phyloP scores from a whole-genome alignment of 2,113 vertebrate genomes.

The Camelus dromedarius region DNA sequence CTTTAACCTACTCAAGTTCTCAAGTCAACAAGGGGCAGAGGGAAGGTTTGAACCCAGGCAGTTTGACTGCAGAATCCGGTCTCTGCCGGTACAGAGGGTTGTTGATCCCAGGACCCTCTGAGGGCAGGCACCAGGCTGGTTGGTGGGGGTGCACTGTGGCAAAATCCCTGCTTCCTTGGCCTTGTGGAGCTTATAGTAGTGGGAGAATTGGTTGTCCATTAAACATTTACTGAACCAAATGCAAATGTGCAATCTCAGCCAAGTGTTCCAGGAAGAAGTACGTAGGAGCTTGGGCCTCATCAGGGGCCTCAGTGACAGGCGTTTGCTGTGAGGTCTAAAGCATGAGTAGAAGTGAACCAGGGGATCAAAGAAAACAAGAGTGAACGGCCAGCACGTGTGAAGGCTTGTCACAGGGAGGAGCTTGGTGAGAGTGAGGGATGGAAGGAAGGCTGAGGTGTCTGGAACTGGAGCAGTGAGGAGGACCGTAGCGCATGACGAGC shows the following conservation, averaged over 20 bases:
- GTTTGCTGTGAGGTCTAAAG: neutral
- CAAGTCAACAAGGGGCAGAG: neutral
- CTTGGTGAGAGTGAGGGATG: neutral
- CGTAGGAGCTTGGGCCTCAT: neutral
- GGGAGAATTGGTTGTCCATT: neutral
- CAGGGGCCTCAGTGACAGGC: neutral
- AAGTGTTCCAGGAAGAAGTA: neutral
- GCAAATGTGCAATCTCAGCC: neutral
- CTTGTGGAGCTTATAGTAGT: neutral
- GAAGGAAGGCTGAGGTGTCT: neutral
- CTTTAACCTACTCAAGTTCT: neutral
- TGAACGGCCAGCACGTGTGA: neutral
- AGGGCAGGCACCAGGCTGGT: neutral
- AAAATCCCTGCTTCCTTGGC: neutral
- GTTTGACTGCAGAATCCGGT: neutral
- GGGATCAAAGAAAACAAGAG: neutral
- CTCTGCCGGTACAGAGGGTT: neutral
- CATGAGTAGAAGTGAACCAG: neutral
- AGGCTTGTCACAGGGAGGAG: neutral
- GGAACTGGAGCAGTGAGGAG: neutral
- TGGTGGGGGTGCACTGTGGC: neutral
- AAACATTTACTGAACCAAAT: conserved; percentile 3
- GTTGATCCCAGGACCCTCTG: neutral
- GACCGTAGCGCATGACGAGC: neutral
- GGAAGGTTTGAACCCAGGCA: neutral